Evolutionary conservation across 1,140 invertebrate species (phyloP), one percentile per base, ranked within the genome.

Genomic region (Drosophila setifemur): DNA sequence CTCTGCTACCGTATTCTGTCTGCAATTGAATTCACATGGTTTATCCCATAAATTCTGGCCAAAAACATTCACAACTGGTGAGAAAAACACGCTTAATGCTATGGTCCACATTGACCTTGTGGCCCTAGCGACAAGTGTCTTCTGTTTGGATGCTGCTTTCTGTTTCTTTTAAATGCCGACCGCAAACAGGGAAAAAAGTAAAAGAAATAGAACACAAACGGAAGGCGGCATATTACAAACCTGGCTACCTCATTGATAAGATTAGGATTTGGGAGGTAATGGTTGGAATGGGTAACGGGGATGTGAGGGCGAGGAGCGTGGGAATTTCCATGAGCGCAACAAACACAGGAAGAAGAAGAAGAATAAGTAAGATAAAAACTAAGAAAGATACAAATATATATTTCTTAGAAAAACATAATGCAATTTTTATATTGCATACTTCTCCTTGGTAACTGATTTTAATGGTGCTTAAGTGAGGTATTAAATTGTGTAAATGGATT

Each of bases 101-200:
- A 73, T 71, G 16, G n/a, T 21, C 45, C 28, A 55, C 37, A 61
- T 73, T 78, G 73, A 78, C 68, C 73, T 69, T 70, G 42, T 23
- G 43, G 26, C 54, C 53, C 45, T 21, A 49, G 44, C 50, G 48
- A 53, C n/a, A 57, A 68, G 21, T 68, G 52, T 53, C 37, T n/a
- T 39, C 18, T 11, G 6, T 19, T 31, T 18, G 61, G 60, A 40
- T 48, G 60, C 57, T 64, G 33, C 1, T 4, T 21, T 11, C 8
- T n/a, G 7, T 19, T 16, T 60, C 44, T 61, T 78, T 78, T 2
- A 48, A n/a, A 33, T 54, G 63, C 73, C 78, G 58, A 49, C 44
- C 55, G 14, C 42, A 45, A 63, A 64, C 42, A 61, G 19, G 28
- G 35, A 49, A 61, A 21, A 52, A 44, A 44, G 19, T 26, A 31